Evolutionary conservation across 2,797 vertebrate genomes (phyloP), one percentile per base, ranked within the genome.

Genomic region (Odontamblyopus lacepedii): DNA sequence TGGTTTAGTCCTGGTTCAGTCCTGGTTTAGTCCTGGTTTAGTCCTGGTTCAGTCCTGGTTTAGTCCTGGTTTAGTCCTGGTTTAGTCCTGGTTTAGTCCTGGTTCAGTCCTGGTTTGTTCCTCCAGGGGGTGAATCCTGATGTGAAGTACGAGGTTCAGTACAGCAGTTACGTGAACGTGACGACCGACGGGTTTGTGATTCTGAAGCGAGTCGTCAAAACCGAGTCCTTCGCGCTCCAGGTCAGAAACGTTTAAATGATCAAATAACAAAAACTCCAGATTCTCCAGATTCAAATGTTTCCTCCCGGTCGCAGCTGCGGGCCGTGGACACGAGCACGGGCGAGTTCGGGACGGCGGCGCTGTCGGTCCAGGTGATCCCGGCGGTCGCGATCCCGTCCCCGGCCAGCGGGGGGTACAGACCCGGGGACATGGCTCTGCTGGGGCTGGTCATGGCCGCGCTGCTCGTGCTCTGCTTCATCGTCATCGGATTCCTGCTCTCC

Each of bases 101-200:
- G 18, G 50, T 53, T 53, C 16, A 18, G 50, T 51, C 50, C 50
- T 51, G 50, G 15, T 51, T 51, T 5, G 5, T 16, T 51, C 50
- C n/a, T 19, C 90, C 92, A 97, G 96, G 94, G 94, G 62, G 4
- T 94, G 75, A 97, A 97, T 87, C 95, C 95, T 50, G 92, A 94
- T 23, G 78, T 96, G 4, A 81, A 81, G 67, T 97, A 97, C 26
- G 91, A 89, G 81, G 91, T 97, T 67, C 90, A 92, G 78, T 95
- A 95, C 91, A 96, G 93, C 93, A 94, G 89, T 0, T 91, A 95
- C 15, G 96, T 97, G 79, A 94, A 85, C 0, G 87, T 95, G 64
- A 96, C 95, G 23, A 85, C 72, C 1, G 95, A 96, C 0, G 96
- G 96, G 2, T 92, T 95, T 35, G 88, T 97, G 78, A 84, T 96